Percentiles rank a stretch among this genome's conserved stretches.
Evolutionary conservation across 2,797 vertebrate species (phyloP).

Genomic region (Peromyscus attwateri): DNA sequence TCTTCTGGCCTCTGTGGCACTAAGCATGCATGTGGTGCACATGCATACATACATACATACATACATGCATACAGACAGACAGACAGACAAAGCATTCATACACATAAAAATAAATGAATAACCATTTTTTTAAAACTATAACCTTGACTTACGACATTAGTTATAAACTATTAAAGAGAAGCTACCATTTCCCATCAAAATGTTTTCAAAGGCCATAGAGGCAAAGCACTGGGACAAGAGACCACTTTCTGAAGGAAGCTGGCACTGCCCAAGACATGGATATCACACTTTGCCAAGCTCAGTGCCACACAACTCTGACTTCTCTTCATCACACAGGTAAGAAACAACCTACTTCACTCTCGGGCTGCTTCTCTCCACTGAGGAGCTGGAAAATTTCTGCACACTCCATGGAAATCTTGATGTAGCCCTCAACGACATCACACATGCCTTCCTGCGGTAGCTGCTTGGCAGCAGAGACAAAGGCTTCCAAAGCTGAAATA

Average conservation of each 20-base stretch:
- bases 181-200: background rate
- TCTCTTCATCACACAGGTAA: background rate
- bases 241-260: background rate
- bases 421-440: conserved; percentile 96
- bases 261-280: background rate
- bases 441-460: conserved; percentile 90
- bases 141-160: background rate
- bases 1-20: background rate
- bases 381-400: conserved; percentile 94
- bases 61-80: background rate
- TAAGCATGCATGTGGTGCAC: background rate
- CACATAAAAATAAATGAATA: background rate
- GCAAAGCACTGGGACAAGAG: background rate
- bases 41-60: background rate
- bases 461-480: conserved; percentile 90
- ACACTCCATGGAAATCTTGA: conserved; percentile 97
- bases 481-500: conserved; percentile 91
- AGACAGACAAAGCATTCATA: background rate
- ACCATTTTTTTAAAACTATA: background rate
- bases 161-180: background rate
- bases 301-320: background rate
- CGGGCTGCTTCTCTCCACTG: conserved; percentile 90
- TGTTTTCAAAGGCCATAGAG: background rate
- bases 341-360: conserved; percentile 90
- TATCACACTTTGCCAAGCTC: background rate